Evolutionary conservation across 2,113 vertebrate genomes (phyloP).

Genomic region (Pithys albifrons): DNA sequence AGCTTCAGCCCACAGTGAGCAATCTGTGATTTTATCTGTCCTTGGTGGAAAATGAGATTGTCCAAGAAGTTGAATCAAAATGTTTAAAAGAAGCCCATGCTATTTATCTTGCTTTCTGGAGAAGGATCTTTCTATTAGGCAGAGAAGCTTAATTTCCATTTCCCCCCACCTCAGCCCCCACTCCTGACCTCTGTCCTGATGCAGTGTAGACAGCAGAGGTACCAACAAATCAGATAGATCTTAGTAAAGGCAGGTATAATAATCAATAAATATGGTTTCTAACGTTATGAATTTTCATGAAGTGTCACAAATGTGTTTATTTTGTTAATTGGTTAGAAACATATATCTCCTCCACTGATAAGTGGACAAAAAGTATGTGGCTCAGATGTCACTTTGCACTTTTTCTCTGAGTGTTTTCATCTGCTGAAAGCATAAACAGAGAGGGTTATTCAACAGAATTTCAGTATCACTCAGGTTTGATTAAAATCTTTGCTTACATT

Average conservation of each 20-base stretch:
- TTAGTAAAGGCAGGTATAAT: background rate
- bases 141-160: background rate
- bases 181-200: background rate
- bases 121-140: background rate
- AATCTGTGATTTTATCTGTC: background rate
- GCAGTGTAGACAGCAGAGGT: background rate
- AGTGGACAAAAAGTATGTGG: background rate
- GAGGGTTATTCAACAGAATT: background rate
- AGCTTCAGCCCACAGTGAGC: background rate
- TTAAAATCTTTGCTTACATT: slow-evolving; percentile 32
- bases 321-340: background rate
- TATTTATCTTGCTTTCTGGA: background rate
- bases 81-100: background rate
- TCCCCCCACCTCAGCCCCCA: rapidly evolving
- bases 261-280: background rate
- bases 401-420: slow-evolving; percentile 4
- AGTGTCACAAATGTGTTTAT: background rate
- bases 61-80: background rate
- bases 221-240: background rate
- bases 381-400: background rate
- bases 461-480: slow-evolving; percentile 5
- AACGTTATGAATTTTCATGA: background rate
- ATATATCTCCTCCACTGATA: background rate
- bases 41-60: background rate
- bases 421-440: slow-evolving; percentile 32